Evolutionary conservation across 2,797 vertebrate species (phyloP).

Genomic region (Coilia nasus): DNA sequence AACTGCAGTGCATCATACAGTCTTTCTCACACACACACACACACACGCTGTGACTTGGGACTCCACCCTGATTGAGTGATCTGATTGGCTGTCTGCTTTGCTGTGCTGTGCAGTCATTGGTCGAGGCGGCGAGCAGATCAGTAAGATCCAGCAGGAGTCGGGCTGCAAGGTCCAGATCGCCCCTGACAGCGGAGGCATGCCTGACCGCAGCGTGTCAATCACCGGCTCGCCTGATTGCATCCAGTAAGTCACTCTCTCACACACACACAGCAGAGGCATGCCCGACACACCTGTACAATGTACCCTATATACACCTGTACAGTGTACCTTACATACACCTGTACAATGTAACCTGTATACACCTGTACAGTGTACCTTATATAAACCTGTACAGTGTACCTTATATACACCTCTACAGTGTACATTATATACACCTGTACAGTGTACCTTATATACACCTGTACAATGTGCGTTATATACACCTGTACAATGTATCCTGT

Average conservation of each 20-base stretch:
- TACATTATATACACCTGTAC: too few species aligned
- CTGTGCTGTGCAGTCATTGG: slow-evolving; percentile 83
- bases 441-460: too few species aligned
- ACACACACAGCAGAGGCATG: background rate
- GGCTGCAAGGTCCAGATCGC: slow-evolving; percentile 96
- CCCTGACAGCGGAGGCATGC: slow-evolving; percentile 83
- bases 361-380: too few species aligned
- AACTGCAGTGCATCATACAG: too few species aligned
- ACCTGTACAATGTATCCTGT: too few species aligned
- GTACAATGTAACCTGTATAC: too few species aligned
- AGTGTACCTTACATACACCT: too few species aligned
- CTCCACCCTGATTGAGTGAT: background rate
- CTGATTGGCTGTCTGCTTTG: slow-evolving; percentile 26
- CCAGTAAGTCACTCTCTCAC: slow-evolving; percentile 72
- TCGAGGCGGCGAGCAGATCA: slow-evolving; percentile 83
- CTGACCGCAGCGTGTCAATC: slow-evolving; percentile 86
- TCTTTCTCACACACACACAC: background rate
- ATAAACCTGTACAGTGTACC: too few species aligned
- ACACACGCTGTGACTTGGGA: background rate
- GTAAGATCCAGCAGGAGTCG: slow-evolving; percentile 91
- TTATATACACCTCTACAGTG: too few species aligned
- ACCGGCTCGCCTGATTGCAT: slow-evolving; percentile 86
- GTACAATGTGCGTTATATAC: too few species aligned
- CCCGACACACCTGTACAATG: too few species aligned
- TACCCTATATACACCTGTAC: too few species aligned